A percentile compares a stretch with the other conserved stretches of the same genome.
These are phyloP conservation scores for Peromyscus leucopus DNA, from an alignment of 2,113 vertebrate species.

Conservation along the genomic window DNA sequence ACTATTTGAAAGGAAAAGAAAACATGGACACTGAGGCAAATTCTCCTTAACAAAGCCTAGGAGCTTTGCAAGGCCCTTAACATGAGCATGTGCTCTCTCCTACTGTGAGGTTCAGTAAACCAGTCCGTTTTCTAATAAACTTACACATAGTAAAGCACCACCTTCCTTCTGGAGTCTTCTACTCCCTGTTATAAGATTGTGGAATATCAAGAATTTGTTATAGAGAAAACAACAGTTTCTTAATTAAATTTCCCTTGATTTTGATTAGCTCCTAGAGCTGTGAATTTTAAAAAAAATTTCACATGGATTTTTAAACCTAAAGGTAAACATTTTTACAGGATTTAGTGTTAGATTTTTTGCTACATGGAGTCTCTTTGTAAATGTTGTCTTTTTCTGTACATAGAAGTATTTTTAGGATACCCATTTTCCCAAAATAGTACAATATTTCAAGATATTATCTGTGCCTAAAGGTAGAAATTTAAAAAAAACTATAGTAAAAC, in stretches of 20 bases:
- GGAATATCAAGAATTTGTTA: not conserved
- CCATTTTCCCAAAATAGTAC: constrained; percentile 58
- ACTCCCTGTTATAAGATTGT: not conserved
- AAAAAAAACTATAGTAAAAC: constrained; percentile 41
- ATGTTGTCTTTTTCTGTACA: constrained; percentile 9
- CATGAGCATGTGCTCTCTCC: not conserved
- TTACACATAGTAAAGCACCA: not conserved
- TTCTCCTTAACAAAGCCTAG: constrained; percentile 9
- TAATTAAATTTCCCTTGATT: constrained; percentile 55
- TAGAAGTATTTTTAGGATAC: not conserved
- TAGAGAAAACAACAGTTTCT: constrained; percentile 4
- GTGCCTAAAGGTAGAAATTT: not conserved
- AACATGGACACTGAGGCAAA: not conserved
- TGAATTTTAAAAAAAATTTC: constrained; percentile 6
- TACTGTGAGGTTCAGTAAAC: not conserved
- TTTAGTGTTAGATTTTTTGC: not conserved
- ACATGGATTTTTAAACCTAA: constrained; percentile 18
- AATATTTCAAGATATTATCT: constrained; percentile 53
- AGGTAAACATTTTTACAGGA: constrained; percentile 49
- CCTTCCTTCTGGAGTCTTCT: not conserved
- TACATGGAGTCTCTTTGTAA: not conserved
- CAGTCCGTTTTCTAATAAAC: not conserved
- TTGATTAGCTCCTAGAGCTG: constrained; percentile 47
- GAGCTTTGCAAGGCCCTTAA: not conserved
- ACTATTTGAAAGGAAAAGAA: constrained; percentile 28